Evolutionary conservation across 2,797 vertebrate species (phyloP).

Genomic region (Pseudochromis fuscus): DNA sequence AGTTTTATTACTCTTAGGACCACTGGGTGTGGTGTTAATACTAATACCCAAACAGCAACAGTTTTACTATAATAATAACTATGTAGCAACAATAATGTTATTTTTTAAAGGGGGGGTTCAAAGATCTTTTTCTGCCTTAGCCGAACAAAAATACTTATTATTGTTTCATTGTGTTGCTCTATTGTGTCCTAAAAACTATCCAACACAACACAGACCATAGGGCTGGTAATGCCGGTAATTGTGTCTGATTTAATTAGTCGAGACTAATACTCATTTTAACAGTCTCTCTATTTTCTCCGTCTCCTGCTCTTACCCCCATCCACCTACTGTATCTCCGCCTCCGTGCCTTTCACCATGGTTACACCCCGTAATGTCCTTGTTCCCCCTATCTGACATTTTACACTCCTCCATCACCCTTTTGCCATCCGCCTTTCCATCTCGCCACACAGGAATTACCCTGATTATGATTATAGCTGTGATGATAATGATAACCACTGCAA

Average conservation of each 20-base stretch:
- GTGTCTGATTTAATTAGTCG: conserved; percentile 64
- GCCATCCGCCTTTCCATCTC: conserved; percentile 74
- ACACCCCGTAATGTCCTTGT: conserved; percentile 71
- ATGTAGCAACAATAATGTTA: conserved; percentile 1
- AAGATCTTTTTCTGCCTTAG: conserved; percentile 1
- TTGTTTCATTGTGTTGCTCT: conserved; percentile 27
- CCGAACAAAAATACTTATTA: conserved; percentile 20
- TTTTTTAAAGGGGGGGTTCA: conserved; percentile 13
- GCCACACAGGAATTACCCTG: conserved; percentile 81
- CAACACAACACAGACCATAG: conserved; percentile 10
- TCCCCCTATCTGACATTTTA: conserved; percentile 75
- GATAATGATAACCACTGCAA: conserved; percentile 82
- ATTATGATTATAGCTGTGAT: conserved; percentile 83
- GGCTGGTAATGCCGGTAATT: conserved; percentile 54
- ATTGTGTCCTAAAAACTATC: conserved; percentile 33
- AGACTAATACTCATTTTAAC: conserved; percentile 38
- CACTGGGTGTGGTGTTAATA: not conserved
- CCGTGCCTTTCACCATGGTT: conserved; percentile 62
- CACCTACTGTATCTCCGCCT: conserved; percentile 36
- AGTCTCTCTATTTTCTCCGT: conserved; percentile 41
- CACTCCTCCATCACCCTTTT: conserved; percentile 74
- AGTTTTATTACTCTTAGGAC: not conserved
- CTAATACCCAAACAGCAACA: not conserved
- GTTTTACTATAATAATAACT: conserved; percentile 23
- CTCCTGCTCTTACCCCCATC: conserved; percentile 40